phyloP scores from a whole-genome alignment of 2,888 invertebrate genomes.

The Heliconius sara region DNA sequence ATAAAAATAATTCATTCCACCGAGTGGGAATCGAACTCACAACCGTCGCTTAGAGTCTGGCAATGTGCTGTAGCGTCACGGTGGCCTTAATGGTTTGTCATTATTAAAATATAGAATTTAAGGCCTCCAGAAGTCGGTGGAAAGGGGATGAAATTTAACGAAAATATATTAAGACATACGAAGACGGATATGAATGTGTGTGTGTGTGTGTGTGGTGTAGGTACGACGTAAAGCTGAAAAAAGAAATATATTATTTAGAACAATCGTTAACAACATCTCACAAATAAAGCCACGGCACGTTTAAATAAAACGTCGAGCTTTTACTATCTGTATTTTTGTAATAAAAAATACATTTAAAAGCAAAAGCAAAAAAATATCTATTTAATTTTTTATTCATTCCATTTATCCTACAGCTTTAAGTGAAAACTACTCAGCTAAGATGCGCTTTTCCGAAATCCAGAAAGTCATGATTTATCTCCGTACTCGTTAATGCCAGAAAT shows the following conservation, averaged over 20 bases:
- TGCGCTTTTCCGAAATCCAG: slow-evolving; percentile 23
- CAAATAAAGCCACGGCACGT: background rate
- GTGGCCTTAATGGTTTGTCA: too few relatives aligned
- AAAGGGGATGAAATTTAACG: too few relatives aligned
- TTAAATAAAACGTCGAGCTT: background rate
- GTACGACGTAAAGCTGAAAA: background rate
- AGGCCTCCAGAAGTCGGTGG: too few relatives aligned
- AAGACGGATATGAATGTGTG: too few relatives aligned
- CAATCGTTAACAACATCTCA: background rate
- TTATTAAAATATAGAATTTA: too few relatives aligned
- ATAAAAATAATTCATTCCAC: too few relatives aligned
- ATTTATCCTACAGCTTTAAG: slow-evolving; percentile 18
- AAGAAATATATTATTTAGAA: background rate
- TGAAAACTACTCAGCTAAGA: slow-evolving; percentile 36
- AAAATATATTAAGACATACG: too few relatives aligned
- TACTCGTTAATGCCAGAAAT: slow-evolving; percentile 27
- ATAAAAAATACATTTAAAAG: background rate
- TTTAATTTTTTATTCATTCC: slow-evolving; percentile 41
- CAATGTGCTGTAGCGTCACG: too few relatives aligned
- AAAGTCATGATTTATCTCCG: slow-evolving; percentile 24
- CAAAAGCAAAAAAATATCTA: background rate
- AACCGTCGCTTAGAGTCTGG: too few relatives aligned
- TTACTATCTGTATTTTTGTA: background rate
- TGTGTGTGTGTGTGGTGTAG: background rate
- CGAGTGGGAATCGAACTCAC: too few relatives aligned